Percentiles rank a stretch among this genome's conserved stretches.
These are phyloP conservation scores for Iguana delicatissima DNA, from an alignment of 2,797 vertebrate genomes.

Conservation along the genomic window DNA sequence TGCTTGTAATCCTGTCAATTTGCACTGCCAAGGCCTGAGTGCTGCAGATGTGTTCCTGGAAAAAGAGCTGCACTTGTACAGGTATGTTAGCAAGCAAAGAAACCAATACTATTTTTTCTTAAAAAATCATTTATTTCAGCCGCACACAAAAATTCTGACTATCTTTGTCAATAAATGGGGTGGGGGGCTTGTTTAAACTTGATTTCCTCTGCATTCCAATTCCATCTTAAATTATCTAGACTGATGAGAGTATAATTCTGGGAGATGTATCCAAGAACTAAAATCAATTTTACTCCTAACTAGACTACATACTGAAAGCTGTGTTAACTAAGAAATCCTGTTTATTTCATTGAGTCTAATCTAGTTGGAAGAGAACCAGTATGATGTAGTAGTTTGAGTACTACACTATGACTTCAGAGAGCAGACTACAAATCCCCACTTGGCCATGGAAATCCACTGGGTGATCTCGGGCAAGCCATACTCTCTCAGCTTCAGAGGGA, in stretches of 20 bases:
- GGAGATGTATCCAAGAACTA: no score
- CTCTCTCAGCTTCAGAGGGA: no score
- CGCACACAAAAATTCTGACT: neutral
- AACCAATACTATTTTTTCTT: neutral
- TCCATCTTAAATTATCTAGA: neutral
- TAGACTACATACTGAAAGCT: no score
- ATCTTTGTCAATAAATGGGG: slow-evolving; percentile 5
- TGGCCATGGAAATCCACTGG: no score
- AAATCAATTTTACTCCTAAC: no score
- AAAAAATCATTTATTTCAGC: neutral
- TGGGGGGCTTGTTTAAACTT: neutral
- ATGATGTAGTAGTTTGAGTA: no score
- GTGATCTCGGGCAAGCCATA: no score
- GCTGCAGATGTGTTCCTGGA: slow-evolving; percentile 12
- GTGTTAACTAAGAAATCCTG: no score
- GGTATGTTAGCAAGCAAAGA: neutral
- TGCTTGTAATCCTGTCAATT: neutral
- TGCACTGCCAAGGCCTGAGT: neutral
- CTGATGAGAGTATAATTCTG: neutral
- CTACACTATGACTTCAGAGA: no score
- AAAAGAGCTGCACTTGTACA: neutral
- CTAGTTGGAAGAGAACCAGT: neutral
- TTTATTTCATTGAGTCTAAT: no score
- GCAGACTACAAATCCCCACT: no score
- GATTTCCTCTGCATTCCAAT: neutral